Conservation (phyloP, 2,113 vertebrate genomes). For the Lepus europaeus region DNA sequence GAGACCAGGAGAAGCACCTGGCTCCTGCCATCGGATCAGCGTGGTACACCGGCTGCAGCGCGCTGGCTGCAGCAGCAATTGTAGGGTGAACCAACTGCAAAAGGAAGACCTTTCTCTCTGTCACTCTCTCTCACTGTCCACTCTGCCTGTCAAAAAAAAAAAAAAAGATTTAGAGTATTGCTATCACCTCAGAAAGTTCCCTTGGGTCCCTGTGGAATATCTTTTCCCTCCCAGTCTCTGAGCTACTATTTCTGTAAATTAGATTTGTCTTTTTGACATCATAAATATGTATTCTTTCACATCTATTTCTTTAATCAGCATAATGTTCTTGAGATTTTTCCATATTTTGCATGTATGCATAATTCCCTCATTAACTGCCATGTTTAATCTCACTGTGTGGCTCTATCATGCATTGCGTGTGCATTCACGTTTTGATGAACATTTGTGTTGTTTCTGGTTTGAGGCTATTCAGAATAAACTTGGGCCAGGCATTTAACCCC, state of each 20-base stretch:
- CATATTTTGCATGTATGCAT: background rate
- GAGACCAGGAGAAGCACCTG: too few species aligned
- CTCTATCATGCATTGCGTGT: background rate
- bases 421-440: background rate
- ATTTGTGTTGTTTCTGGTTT: slow-evolving; percentile 31
- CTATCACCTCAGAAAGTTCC: background rate
- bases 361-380: background rate
- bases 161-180: background rate
- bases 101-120: too few species aligned
- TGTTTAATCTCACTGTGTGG: background rate
- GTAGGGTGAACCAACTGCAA: too few species aligned
- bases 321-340: slow-evolving; percentile 19
- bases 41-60: too few species aligned
- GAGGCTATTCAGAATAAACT: background rate
- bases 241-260: too few species aligned
- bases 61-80: too few species aligned
- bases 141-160: too few species aligned
- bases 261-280: background rate
- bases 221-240: background rate
- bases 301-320: slow-evolving; percentile 30
- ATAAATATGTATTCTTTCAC: background rate
- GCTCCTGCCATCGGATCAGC: too few species aligned
- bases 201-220: background rate
- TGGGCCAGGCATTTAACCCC: too few species aligned
- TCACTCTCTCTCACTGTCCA: too few species aligned